phyloP scores from a whole-genome alignment of 2,888 invertebrate genomes.

The Trissolcus brochymenae region DNA sequence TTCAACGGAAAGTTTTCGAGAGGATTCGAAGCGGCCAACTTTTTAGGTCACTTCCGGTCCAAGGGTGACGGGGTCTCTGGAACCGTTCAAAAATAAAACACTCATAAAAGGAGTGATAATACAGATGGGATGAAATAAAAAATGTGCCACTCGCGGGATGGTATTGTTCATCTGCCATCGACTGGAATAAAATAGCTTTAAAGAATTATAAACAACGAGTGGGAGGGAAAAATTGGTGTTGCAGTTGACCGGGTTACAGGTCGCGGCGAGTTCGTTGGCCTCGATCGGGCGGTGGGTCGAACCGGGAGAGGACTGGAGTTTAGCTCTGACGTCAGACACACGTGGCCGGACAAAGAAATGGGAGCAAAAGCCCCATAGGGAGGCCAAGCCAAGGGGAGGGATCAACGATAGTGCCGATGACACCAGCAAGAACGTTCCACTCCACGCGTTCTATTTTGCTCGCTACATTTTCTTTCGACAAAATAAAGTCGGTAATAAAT shows the following conservation, averaged over 20 bases:
- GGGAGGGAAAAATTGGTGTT: constrained; percentile 66
- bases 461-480: constrained; percentile 37
- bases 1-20: not conserved
- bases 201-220: constrained; percentile 36
- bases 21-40: not conserved
- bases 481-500: constrained; percentile 24
- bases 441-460: constrained; percentile 49
- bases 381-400: constrained; percentile 33
- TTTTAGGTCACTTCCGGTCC: constrained; percentile 39
- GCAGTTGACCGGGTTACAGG: constrained; percentile 75
- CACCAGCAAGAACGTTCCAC: constrained; percentile 56
- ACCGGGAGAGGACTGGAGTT: constrained; percentile 55
- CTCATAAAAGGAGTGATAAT: constrained; percentile 3
- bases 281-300: constrained; percentile 56
- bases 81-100: not conserved
- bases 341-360: constrained; percentile 58
- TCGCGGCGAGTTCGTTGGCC: constrained; percentile 70
- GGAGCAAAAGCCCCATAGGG: constrained; percentile 59
- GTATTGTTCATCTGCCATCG: not conserved
- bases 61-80: constrained; percentile 6
- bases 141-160: not conserved
- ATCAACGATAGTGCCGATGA: constrained; percentile 57
- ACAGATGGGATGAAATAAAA: no score
- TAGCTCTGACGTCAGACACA: constrained; percentile 60
- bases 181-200: constrained; percentile 27